phyloP scores from a whole-genome alignment of 2,888 invertebrate genomes.

The Pammene fasciana region DNA sequence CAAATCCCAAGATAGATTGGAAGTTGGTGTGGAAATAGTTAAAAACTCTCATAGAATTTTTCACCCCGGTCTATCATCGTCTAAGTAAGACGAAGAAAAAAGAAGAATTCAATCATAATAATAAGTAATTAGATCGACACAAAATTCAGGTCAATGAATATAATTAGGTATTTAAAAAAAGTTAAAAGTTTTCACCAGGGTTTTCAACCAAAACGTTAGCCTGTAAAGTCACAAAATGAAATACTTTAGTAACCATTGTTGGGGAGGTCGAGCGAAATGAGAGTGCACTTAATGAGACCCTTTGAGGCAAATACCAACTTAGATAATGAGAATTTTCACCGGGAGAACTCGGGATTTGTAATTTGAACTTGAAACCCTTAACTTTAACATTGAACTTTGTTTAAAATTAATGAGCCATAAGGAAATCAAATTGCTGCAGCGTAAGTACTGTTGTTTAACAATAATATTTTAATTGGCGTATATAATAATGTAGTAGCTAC shows the following conservation, averaged over 20 bases:
- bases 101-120: no score
- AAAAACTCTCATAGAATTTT: no score
- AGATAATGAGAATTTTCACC: constrained; percentile 49
- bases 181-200: no score
- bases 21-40: no score
- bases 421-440: constrained; percentile 11
- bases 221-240: constrained; percentile 47
- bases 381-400: constrained; percentile 44
- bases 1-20: no score
- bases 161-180: no score
- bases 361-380: constrained; percentile 43
- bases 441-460: constrained; percentile 3
- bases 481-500: background rate
- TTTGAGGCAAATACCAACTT: constrained; percentile 48
- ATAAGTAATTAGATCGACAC: no score
- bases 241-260: constrained; percentile 51
- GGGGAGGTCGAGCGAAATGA: constrained; percentile 47
- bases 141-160: no score
- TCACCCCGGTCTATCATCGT: no score
- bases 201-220: constrained; percentile 13
- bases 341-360: constrained; percentile 44
- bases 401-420: constrained; percentile 36
- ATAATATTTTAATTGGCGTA: background rate
- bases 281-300: constrained; percentile 48
- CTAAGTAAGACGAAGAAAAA: no score